phyloP scores from a whole-genome alignment of 2,113 vertebrate genomes.

The Athene noctua region DNA sequence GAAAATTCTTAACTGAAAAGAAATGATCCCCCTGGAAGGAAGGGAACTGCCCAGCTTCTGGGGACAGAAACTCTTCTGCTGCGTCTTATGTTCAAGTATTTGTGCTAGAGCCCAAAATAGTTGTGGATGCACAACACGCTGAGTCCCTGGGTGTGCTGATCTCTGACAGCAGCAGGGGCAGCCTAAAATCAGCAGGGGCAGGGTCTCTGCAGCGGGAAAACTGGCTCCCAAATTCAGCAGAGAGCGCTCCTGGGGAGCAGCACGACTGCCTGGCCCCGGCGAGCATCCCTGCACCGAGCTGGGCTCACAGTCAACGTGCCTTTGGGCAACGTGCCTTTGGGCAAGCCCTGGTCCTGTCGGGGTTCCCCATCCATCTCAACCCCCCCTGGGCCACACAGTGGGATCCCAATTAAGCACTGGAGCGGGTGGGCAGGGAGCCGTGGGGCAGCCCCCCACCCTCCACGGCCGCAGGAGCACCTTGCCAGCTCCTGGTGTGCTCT shows the following conservation, averaged over 20 bases:
- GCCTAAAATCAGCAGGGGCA: neutral
- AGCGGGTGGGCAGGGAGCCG: constrained; percentile 66
- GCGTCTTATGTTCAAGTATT: accelerated
- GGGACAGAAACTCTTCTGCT: neutral
- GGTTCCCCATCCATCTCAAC: neutral
- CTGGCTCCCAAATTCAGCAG: too few species aligned
- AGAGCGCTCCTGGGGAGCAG: too few species aligned
- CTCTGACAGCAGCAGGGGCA: neutral
- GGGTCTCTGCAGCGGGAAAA: neutral
- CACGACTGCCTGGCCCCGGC: neutral
- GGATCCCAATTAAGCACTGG: constrained; percentile 61
- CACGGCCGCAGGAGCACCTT: neutral
- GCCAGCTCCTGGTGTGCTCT: neutral
- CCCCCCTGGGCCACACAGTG: neutral
- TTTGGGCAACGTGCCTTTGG: neutral
- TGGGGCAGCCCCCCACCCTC: neutral
- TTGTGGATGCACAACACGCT: accelerated
- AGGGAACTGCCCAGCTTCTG: neutral
- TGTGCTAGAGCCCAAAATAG: neutral
- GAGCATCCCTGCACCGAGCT: neutral
- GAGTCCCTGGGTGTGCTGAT: neutral
- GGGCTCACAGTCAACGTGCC: neutral
- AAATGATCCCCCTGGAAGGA: neutral
- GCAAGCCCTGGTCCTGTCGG: neutral
- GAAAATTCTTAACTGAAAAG: neutral